phyloP scores from a whole-genome alignment of 2,797 vertebrate species.

The Luscinia luscinia region DNA sequence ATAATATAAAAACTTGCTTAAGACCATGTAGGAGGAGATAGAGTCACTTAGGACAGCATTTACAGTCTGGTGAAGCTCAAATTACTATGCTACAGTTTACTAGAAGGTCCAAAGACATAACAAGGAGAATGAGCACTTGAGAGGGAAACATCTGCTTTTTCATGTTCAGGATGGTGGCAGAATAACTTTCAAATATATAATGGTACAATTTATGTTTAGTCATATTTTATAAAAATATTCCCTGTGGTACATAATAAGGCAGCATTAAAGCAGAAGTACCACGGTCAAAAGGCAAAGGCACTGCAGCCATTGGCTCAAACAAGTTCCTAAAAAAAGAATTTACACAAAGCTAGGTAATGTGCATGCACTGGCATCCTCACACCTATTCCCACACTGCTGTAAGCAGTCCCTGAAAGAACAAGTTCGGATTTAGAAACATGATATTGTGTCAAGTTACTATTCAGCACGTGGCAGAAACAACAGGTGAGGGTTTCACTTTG shows the following conservation, averaged over 20 bases:
- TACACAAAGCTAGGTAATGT: fast-evolving
- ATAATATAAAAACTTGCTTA: not conserved
- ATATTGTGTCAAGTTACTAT: not conserved
- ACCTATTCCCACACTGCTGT: not conserved
- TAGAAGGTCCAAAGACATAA: not conserved
- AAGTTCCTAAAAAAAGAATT: not conserved
- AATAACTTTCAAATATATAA: not conserved
- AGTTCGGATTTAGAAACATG: not conserved
- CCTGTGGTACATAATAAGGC: not conserved
- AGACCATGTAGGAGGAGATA: not conserved
- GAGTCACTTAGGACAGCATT: not conserved
- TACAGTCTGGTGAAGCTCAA: not conserved
- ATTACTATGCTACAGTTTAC: not conserved
- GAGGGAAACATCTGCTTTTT: not conserved
- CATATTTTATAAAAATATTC: not conserved
- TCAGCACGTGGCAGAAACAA: not conserved
- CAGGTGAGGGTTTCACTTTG: not conserved
- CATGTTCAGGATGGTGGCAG: not conserved
- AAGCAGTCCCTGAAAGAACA: not conserved
- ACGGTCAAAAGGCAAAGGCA: not conserved
- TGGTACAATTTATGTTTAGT: not conserved
- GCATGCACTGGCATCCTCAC: not conserved
- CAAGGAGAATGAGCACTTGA: not conserved
- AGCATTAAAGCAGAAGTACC: not conserved
- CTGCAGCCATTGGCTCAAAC: not conserved